phyloP scores from a whole-genome alignment of 2,888 invertebrate species.

The Hecatera dysodea region DNA sequence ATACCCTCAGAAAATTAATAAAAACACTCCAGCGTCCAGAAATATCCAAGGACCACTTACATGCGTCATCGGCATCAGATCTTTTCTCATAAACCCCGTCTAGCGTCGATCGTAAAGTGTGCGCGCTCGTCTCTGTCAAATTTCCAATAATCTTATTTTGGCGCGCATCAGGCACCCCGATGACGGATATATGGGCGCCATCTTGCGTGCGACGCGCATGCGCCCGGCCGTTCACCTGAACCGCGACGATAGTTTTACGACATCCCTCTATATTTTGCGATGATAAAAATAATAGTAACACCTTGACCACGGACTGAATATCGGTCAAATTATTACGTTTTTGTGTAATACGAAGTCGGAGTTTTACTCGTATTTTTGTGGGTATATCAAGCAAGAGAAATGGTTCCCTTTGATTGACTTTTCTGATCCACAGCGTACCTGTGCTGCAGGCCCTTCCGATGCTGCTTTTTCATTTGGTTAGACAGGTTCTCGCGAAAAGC shows the following conservation, averaged over 20 bases:
- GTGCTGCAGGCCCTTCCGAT: not conserved
- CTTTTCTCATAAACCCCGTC: constrained; percentile 78
- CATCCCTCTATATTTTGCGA: constrained; percentile 80
- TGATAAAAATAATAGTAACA: constrained; percentile 85
- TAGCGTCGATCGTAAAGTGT: constrained; percentile 84
- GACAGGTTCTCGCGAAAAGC: no score
- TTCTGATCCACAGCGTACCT: no score
- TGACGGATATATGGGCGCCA: constrained; percentile 89
- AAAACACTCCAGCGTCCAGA: constrained; percentile 76
- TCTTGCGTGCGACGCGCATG: constrained; percentile 82
- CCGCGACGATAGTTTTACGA: constrained; percentile 86
- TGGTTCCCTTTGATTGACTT: not conserved
- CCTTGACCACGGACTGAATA: constrained; percentile 81
- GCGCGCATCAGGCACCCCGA: constrained; percentile 89
- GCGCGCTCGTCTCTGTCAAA: constrained; percentile 86
- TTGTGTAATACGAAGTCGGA: constrained; percentile 45
- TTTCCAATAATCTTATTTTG: constrained; percentile 90
- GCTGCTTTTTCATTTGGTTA: not conserved
- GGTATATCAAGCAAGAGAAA: not conserved
- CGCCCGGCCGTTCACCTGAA: constrained; percentile 89
- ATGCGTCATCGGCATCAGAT: constrained; percentile 84
- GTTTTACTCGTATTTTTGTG: constrained; percentile 9
- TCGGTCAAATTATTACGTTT: constrained; percentile 71
- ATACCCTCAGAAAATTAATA: constrained; percentile 62
- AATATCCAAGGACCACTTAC: constrained; percentile 83